Percentiles rank a stretch among this genome's conserved stretches.
Conservation (phyloP, 2,888 invertebrate genomes). For the Drosophila kanekoi region DNA sequence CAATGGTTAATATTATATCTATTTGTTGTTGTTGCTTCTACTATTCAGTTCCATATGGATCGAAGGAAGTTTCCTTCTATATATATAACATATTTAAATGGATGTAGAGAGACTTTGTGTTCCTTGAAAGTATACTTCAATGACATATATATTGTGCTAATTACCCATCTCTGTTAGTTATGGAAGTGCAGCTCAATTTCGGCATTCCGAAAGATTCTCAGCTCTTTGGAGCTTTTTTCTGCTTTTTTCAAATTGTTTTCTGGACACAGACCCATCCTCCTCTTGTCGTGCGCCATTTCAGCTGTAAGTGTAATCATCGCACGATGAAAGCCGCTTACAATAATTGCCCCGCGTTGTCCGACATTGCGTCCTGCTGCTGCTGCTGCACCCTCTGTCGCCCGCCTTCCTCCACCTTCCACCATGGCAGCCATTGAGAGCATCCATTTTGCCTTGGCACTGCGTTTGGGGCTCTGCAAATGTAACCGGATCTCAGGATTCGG, state of each 20-base stretch:
- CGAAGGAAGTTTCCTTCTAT: no score
- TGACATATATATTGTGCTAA: no score
- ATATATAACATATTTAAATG: no score
- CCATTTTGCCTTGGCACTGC: constrained; percentile 8
- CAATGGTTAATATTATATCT: no score
- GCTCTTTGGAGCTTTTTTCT: neutral
- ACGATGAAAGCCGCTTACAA: constrained; percentile 79
- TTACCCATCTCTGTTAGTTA: no score
- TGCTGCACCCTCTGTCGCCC: neutral
- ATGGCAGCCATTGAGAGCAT: constrained; percentile 6
- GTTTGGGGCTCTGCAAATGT: constrained; percentile 1
- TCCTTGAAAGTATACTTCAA: no score
- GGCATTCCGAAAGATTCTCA: neutral
- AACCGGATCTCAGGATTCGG: constrained; percentile 20
- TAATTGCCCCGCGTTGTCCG: constrained; percentile 73
- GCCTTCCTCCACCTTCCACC: neutral
- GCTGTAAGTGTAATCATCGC: constrained; percentile 79
- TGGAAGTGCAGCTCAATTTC: constrained; percentile 16
- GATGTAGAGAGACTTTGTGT: no score
- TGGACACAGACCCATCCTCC: constrained; percentile 13
- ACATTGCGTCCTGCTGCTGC: constrained; percentile 53
- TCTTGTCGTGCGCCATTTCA: constrained; percentile 69
- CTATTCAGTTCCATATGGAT: no score
- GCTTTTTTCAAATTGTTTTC: neutral
- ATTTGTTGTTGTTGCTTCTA: no score